These are phyloP conservation scores for Formica exsecta DNA, from an alignment of 1,140 invertebrate genomes.

Conservation along the genomic window DNA sequence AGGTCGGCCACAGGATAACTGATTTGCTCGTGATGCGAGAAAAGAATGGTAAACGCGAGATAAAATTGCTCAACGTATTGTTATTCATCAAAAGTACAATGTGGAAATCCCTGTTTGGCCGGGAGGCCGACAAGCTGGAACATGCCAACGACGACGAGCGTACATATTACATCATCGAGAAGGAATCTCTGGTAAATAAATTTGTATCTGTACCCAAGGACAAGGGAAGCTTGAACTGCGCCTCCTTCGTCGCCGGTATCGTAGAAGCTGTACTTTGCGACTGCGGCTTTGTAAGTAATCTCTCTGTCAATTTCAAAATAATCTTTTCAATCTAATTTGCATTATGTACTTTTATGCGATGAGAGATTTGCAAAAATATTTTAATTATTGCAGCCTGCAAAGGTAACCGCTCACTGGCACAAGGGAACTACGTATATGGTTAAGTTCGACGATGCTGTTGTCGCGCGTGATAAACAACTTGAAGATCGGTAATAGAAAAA, in stretches of 20 bases:
- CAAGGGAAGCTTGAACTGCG: slow-evolving; percentile 98
- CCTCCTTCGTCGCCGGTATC: slow-evolving; percentile 99
- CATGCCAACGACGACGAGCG: slow-evolving; percentile 99
- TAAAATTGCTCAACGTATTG: slow-evolving; percentile 97
- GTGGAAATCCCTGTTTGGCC: slow-evolving; percentile 99
- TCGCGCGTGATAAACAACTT: slow-evolving; percentile 96
- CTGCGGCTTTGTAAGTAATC: slow-evolving; percentile 96
- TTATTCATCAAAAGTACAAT: slow-evolving; percentile 98
- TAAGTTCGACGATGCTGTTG: slow-evolving; percentile 98
- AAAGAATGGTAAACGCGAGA: slow-evolving; percentile 97
- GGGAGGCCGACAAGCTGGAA: slow-evolving; percentile 99
- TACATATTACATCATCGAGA: slow-evolving; percentile 99
- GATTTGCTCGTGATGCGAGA: slow-evolving; percentile 98
- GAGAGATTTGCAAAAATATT: slow-evolving; percentile 12
- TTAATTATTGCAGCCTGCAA: slow-evolving; percentile 91
- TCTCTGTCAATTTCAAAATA: not conserved
- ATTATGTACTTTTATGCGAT: slow-evolving; percentile 1
- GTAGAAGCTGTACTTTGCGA: slow-evolving; percentile 98
- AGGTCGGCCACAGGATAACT: slow-evolving; percentile 97
- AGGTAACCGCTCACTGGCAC: slow-evolving; percentile 99
- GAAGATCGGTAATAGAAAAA: slow-evolving; percentile 91
- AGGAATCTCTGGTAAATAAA: slow-evolving; percentile 98
- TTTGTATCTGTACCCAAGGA: slow-evolving; percentile 99
- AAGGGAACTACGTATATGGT: slow-evolving; percentile 99
- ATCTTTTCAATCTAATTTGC: not conserved